Conservation (phyloP, 2,113 vertebrate genomes). For the Microtus pennsylvanicus region DNA sequence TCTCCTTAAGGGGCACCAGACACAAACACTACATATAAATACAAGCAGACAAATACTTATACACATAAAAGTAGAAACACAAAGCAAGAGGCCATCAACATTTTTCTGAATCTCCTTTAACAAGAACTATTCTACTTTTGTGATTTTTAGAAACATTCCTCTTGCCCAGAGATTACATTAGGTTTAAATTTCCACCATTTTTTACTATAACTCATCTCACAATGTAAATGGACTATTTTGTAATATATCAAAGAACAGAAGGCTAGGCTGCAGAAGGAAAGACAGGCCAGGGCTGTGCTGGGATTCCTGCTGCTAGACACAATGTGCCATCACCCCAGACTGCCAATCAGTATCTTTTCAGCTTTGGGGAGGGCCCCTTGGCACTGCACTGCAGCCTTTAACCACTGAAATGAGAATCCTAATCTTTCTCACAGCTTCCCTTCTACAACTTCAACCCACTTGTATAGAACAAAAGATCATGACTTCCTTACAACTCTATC, state of each 20-base stretch:
- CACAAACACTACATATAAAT: not conserved
- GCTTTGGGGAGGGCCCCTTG: not conserved
- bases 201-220: not conserved
- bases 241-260: not conserved
- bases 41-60: not conserved
- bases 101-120: conserved; percentile 37
- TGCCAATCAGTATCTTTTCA: not conserved
- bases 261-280: not conserved
- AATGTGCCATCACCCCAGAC: not conserved
- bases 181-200: not conserved
- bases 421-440: conserved; percentile 25
- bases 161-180: conserved; percentile 2
- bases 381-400: conserved; percentile 47
- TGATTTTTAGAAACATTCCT: not conserved
- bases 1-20: not conserved
- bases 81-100: not conserved
- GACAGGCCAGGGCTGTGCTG: not conserved
- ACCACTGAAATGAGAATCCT: conserved; percentile 27
- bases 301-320: conserved; percentile 17
- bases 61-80: not conserved
- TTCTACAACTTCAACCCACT: conserved; percentile 7
- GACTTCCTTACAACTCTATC: not conserved
- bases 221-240: conserved; percentile 10
- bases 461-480: not conserved
- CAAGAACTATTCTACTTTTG: conserved; percentile 35